phyloP scores from a whole-genome alignment of 1,140 invertebrate species.

The Dendrolimus kikuchii region DNA sequence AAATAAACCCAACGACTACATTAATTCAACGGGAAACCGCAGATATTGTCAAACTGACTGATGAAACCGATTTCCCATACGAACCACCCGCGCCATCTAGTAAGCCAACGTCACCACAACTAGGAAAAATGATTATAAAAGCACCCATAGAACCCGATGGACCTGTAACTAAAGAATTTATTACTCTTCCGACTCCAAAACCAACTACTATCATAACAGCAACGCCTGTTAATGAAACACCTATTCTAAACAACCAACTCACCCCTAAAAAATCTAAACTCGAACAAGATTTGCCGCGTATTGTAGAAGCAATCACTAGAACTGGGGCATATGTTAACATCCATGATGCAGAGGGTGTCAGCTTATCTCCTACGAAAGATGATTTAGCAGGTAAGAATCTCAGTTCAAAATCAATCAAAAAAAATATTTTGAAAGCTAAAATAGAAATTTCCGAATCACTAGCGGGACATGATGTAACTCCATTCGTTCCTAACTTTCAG shows the following conservation, averaged over 20 bases:
- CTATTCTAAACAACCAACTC: constrained; percentile 21
- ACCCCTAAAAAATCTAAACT: constrained; percentile 25
- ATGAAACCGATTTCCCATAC: constrained; percentile 62
- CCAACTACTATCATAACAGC: constrained; percentile 74
- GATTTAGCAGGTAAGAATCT: constrained; percentile 74
- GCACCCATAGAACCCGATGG: constrained; percentile 72
- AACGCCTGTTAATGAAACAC: constrained; percentile 59
- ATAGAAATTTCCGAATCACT: constrained; percentile 23
- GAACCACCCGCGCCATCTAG: constrained; percentile 42
- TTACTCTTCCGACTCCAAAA: constrained; percentile 74
- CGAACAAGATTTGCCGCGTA: constrained; percentile 43
- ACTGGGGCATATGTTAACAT: constrained; percentile 82
- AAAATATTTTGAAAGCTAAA: constrained; percentile 20
- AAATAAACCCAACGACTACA: constrained; percentile 64
- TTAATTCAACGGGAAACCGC: constrained; percentile 60
- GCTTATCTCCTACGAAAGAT: constrained; percentile 73
- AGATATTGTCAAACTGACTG: constrained; percentile 53
- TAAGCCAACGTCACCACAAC: constrained; percentile 68
- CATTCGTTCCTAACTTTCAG: constrained; percentile 64
- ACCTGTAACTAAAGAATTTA: constrained; percentile 74
- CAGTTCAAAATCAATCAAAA: constrained; percentile 33
- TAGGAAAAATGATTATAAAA: constrained; percentile 79
- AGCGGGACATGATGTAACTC: constrained; percentile 39
- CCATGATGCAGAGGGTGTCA: constrained; percentile 77
- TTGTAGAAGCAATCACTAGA: constrained; percentile 62